phyloP scores from a whole-genome alignment of 2,797 vertebrate genomes.

The Columba guinea region DNA sequence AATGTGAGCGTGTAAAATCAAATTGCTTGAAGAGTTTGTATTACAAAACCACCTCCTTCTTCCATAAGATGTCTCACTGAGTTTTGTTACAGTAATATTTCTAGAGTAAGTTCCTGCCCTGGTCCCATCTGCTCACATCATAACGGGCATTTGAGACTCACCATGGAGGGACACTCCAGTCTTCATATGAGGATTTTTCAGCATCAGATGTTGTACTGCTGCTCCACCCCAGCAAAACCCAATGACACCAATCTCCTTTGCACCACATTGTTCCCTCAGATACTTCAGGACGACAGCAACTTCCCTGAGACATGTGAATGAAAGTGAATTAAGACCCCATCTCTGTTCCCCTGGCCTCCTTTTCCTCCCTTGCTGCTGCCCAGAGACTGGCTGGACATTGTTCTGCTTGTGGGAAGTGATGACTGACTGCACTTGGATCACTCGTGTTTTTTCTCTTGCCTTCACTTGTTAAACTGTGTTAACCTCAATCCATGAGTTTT shows the following conservation, averaged over 20 bases:
- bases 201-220: conserved; percentile 85
- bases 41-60: not conserved
- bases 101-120: not conserved
- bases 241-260: conserved; percentile 79
- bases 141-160: conserved; percentile 45
- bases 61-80: not conserved
- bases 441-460: not conserved
- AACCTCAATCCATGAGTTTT: not conserved
- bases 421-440: not conserved
- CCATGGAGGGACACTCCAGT: conserved; percentile 89
- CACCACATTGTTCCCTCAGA: conserved; percentile 82
- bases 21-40: not conserved
- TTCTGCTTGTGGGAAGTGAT: not conserved
- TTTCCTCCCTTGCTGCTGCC: not conserved
- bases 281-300: conserved; percentile 81
- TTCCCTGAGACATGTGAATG: conserved; percentile 76
- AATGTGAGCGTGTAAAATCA: not conserved
- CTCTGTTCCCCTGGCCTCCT: not conserved
- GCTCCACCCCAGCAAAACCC: conserved; percentile 96
- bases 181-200: conserved; percentile 84
- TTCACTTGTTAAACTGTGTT: not conserved
- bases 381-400: not conserved
- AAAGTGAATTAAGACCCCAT: not conserved
- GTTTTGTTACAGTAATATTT: not conserved
- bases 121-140: not conserved